A percentile compares a stretch with the other conserved stretches of the same genome.
Evolutionary conservation across 1,140 invertebrate species (phyloP).

Genomic region (Orius insidiosus): DNA sequence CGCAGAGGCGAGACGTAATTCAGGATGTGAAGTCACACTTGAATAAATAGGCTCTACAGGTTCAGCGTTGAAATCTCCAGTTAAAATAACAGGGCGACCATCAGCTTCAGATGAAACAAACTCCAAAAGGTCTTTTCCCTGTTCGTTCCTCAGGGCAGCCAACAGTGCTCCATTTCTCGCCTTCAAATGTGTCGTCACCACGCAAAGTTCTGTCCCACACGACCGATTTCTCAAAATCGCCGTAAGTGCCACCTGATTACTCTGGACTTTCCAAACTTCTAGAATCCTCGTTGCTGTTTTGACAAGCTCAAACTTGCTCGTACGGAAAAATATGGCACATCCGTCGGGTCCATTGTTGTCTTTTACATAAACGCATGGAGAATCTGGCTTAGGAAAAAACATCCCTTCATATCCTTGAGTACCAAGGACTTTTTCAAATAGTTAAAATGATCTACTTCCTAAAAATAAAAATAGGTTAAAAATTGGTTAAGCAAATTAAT

Average conservation of each 20-base stretch:
- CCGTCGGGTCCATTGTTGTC: constrained; percentile 64
- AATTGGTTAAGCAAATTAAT: constrained; percentile 15
- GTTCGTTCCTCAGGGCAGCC: constrained; percentile 51
- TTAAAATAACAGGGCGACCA: constrained; percentile 41
- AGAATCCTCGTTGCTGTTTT: constrained; percentile 40
- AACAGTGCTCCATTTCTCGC: constrained; percentile 49
- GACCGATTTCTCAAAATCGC: constrained; percentile 33
- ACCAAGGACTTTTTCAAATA: constrained; percentile 42
- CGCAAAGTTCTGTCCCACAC: constrained; percentile 40
- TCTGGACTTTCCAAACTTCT: constrained; percentile 48
- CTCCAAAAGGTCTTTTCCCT: constrained; percentile 52
- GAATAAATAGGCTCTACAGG: constrained; percentile 51
- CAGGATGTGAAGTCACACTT: constrained; percentile 32
- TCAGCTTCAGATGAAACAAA: constrained; percentile 34
- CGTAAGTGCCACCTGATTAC: constrained; percentile 54
- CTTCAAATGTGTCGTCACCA: constrained; percentile 61
- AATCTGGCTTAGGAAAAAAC: constrained; percentile 63
- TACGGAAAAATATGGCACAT: constrained; percentile 56
- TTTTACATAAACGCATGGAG: constrained; percentile 53
- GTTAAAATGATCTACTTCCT: constrained; percentile 63
- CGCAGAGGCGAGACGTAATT: constrained; percentile 26
- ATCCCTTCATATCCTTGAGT: constrained; percentile 48
- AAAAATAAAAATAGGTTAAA: too few relatives aligned
- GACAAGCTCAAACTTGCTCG: constrained; percentile 41
- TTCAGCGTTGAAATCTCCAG: constrained; percentile 67